Conservation (phyloP, 23 tunicate species). For the Trididemnum miniatum region DNA sequence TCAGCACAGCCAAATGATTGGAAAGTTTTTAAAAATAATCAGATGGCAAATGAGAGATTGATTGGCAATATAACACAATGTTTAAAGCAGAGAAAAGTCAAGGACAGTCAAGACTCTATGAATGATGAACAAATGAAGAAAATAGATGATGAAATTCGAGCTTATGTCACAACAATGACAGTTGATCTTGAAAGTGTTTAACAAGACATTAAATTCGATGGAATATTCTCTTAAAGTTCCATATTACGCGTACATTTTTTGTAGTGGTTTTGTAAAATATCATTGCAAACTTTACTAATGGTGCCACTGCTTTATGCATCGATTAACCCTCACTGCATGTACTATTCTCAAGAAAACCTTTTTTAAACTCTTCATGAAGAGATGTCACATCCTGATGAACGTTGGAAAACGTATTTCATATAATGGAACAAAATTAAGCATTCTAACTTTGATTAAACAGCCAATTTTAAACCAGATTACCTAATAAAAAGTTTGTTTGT, state of each 20-base stretch:
- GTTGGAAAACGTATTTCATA: too few species aligned
- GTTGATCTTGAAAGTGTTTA: not conserved
- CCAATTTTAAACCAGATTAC: too few species aligned
- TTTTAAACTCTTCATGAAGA: not conserved
- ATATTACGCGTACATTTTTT: not conserved
- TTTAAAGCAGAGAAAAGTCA: constrained; percentile 9
- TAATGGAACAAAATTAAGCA: too few species aligned
- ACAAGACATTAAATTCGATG: not conserved
- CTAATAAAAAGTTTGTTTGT: too few species aligned
- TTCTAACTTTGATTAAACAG: too few species aligned
- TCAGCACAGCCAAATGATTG: constrained; percentile 2
- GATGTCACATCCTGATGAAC: not conserved
- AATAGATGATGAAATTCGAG: constrained; percentile 12
- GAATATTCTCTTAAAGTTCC: not conserved
- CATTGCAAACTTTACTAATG: not conserved
- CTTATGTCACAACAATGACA: constrained; percentile 9
- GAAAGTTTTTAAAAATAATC: not conserved
- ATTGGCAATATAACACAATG: not conserved
- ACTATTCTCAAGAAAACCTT: not conserved
- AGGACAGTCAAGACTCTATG: not conserved
- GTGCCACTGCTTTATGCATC: not conserved
- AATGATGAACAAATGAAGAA: not conserved
- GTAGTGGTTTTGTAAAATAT: not conserved
- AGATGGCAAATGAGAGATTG: constrained; percentile 18
- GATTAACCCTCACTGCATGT: too few species aligned